Evolutionary conservation across 2,888 invertebrate genomes (phyloP).

Genomic region (Parnassius smintheus): DNA sequence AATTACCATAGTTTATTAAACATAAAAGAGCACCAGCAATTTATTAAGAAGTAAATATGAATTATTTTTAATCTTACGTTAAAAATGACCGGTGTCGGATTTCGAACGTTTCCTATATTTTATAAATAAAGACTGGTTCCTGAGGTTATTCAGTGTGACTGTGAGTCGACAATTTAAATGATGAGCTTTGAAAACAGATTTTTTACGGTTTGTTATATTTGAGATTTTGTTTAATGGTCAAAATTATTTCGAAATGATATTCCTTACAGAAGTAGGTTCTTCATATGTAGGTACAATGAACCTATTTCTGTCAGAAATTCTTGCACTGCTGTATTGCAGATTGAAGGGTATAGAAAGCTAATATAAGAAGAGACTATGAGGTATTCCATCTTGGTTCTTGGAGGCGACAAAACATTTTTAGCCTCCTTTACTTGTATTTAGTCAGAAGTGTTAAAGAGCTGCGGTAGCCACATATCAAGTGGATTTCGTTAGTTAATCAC

Average conservation of each 20-base stretch:
- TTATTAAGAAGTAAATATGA: slow-evolving; percentile 21
- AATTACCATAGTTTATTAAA: slow-evolving; percentile 25
- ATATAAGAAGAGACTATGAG: no score
- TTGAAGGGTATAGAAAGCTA: no score
- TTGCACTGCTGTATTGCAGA: no score
- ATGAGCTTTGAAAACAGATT: slow-evolving; percentile 9
- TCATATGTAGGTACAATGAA: neutral
- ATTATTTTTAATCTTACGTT: slow-evolving; percentile 18
- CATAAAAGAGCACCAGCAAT: slow-evolving; percentile 12
- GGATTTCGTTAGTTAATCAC: no score
- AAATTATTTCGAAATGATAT: no score
- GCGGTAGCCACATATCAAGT: no score
- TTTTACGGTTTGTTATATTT: slow-evolving; percentile 20
- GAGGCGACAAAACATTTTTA: no score
- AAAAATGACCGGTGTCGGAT: slow-evolving; percentile 26
- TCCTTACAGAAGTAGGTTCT: no score
- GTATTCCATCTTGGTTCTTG: no score
- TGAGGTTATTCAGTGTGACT: slow-evolving; percentile 18
- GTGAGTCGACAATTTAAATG: slow-evolving; percentile 17
- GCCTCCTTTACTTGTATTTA: no score
- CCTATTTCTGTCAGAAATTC: neutral
- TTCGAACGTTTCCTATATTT: slow-evolving; percentile 24
- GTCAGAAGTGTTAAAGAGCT: no score
- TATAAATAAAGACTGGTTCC: slow-evolving; percentile 22
- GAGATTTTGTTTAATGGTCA: neutral